Base-by-base conservation (phyloP, 2,113 vertebrate genomes). In the Athene noctua region DNA sequence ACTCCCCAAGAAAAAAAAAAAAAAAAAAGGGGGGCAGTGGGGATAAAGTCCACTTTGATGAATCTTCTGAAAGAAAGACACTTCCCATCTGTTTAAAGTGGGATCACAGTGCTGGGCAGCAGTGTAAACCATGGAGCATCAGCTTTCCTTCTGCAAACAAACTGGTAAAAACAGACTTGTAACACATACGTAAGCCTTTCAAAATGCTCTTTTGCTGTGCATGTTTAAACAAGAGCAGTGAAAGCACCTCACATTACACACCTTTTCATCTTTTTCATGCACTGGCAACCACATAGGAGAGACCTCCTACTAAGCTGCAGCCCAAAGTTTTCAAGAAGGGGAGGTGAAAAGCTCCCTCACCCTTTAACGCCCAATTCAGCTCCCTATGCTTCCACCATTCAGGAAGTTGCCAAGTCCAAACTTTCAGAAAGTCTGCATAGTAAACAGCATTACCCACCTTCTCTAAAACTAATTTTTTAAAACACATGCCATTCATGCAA, bases 311-410 rank as follows among this genome's bases (percentile, higher is more conserved):
- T 51, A 77, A 72, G 44, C 27, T 65, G 47, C 20, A 90, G 27
- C 6, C 15, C 12, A 0, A 26, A 55, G 10, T n/a, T 94, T 94
- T 87, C 66, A 74, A 46, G 23, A 4, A 52, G 5, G 13, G 6
- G 52, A 5, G 0, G 1, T 26, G 2, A 83, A 14, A 34, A 74
- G 10, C 59, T 67, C 23, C 14, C n/a, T 9, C 21, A 32, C 14
- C 14, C 49, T 10, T 38, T 57, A 75, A 52, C 19, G 17, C 11
- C 36, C 4, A 30, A 32, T 55, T n/a, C 22, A 89, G 51, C 36
- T 47, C 23, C 72, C n/a, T 38, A 1, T 18, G 16, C 10, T 59
- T 20, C 12, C 9, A 23, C 30, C n/a, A 30, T 23, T 80, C 21
- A 67, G 7, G 2, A 90, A 80, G 15, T 66, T 58, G n/a, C 15